These are phyloP conservation scores for Trinorchestia longiramus DNA, from an alignment of 1,140 invertebrate species.

Conservation along the genomic window DNA sequence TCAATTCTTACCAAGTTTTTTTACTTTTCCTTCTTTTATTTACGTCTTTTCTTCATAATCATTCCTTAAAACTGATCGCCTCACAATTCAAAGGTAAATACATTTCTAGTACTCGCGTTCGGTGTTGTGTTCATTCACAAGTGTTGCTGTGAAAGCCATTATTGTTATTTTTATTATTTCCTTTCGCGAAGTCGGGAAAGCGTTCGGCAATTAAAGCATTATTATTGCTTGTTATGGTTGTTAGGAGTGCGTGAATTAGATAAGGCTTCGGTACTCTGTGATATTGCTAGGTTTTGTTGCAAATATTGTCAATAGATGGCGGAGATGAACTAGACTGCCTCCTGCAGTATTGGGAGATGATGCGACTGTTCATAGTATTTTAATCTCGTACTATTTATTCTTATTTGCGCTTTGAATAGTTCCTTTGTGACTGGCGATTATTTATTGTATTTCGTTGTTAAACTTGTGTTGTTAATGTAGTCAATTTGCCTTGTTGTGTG, in stretches of 20 bases:
- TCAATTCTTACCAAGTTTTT: not conserved
- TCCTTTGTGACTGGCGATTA: constrained; percentile 21
- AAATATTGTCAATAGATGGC: not conserved
- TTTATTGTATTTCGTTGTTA: constrained; percentile 39
- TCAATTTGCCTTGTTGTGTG: not conserved
- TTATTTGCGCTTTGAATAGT: not conserved
- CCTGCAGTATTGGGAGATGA: not conserved
- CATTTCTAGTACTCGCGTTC: not conserved
- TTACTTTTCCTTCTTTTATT: not conserved
- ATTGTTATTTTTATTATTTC: not conserved
- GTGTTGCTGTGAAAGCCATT: not conserved
- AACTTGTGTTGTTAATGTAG: constrained; percentile 3
- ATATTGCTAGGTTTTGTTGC: constrained; percentile 22
- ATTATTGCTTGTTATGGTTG: not conserved
- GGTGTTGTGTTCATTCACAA: not conserved
- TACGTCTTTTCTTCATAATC: not conserved
- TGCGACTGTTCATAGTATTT: not conserved
- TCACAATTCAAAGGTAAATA: not conserved
- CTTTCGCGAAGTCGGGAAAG: not conserved
- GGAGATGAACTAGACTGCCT: not conserved
- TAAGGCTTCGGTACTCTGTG: constrained; percentile 5
- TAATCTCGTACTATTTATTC: not conserved
- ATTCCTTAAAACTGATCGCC: not conserved
- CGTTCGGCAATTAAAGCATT: not conserved
- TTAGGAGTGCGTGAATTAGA: not conserved